Conservation (phyloP, 2,888 invertebrate species). For the Eugnorisma glareosa region DNA sequence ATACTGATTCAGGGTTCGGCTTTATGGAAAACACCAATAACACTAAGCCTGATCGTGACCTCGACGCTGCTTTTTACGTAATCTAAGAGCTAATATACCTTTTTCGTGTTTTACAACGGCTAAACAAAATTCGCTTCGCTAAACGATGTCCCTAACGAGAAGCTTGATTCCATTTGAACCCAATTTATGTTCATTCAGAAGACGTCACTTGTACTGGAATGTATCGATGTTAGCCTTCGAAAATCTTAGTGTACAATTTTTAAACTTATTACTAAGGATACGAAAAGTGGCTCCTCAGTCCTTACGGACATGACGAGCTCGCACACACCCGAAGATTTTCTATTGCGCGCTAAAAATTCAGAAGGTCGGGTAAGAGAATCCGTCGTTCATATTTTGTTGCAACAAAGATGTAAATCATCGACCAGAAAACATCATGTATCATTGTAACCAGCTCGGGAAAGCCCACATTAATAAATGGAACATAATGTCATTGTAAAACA, state of each 20-base stretch:
- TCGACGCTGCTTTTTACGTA: not conserved
- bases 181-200: conserved; percentile 14
- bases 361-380: not conserved
- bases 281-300: too few species aligned
- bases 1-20: not conserved
- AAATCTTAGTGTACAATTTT: too few species aligned
- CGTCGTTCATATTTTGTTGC: not conserved
- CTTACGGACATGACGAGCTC: too few species aligned
- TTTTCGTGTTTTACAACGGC: not conserved
- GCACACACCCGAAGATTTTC: not conserved
- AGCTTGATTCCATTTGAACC: conserved; percentile 30
- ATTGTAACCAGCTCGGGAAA: not conserved
- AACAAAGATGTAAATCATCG: not conserved
- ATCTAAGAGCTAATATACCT: not conserved
- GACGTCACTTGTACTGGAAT: conserved; percentile 5
- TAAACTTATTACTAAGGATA: too few species aligned
- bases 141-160: conserved; percentile 2
- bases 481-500: not conserved
- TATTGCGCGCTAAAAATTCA: not conserved
- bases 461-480: not conserved
- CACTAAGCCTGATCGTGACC: not conserved
- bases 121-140: not conserved
- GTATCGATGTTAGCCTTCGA: not conserved
- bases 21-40: not conserved
- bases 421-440: not conserved